A percentile compares a stretch with the other conserved stretches of the same genome.
These are phyloP conservation scores for Drosophila paulistorum DNA, from an alignment of 1,140 invertebrate genomes.

Conservation along the genomic window DNA sequence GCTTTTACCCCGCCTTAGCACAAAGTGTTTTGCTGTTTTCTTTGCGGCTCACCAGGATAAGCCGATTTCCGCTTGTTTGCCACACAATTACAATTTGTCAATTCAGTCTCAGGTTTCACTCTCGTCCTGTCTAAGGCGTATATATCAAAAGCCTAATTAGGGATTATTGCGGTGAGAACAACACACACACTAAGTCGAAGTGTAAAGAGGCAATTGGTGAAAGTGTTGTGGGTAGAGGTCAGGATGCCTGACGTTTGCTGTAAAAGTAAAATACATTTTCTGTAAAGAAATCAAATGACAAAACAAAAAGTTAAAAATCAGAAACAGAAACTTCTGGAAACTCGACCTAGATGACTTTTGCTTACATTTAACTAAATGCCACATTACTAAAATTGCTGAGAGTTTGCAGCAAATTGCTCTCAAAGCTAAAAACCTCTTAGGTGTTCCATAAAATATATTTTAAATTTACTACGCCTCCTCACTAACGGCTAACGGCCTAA, in stretches of 20 bases:
- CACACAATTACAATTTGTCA: slow-evolving; percentile 81
- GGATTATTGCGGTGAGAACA: slow-evolving; percentile 57
- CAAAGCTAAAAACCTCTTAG: slow-evolving; percentile 2
- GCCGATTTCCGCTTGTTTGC: slow-evolving; percentile 79
- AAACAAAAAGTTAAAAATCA: background rate
- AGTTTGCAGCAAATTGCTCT: too few species aligned
- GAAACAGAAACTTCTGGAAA: too few species aligned
- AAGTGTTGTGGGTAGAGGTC: too few species aligned
- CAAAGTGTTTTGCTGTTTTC: slow-evolving; percentile 18
- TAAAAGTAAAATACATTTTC: background rate
- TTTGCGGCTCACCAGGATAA: slow-evolving; percentile 52
- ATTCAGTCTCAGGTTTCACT: slow-evolving; percentile 44
- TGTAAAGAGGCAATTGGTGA: background rate
- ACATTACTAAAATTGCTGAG: too few species aligned
- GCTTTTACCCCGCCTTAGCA: slow-evolving; percentile 3
- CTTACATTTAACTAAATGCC: too few species aligned
- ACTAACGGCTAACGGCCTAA: slow-evolving; percentile 45
- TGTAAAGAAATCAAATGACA: too few species aligned
- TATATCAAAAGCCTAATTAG: slow-evolving; percentile 70
- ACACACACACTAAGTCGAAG: slow-evolving; percentile 10
- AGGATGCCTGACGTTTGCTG: background rate
- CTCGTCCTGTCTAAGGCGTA: slow-evolving; percentile 30
- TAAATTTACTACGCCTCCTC: slow-evolving; percentile 14
- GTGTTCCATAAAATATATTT: slow-evolving; percentile 37
- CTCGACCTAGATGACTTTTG: background rate